Evolutionary conservation across 1,140 invertebrate species (phyloP), one percentile per base, ranked within the genome.

Genomic region (Zophobas morio): DNA sequence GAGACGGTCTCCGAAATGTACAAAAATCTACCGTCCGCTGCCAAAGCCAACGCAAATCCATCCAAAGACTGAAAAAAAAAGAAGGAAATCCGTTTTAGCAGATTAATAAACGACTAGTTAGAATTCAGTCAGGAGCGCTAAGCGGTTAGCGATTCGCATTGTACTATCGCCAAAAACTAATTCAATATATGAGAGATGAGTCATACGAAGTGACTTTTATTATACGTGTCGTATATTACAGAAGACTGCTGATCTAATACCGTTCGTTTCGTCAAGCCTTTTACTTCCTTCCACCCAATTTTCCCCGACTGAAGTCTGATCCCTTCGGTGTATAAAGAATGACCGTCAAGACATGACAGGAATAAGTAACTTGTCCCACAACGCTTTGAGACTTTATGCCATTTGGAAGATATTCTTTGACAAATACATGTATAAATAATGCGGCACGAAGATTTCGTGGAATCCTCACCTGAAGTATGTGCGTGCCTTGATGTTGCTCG

Each of bases 1-100:
- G 97, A 99, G 82, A 99, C 97, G 79, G 97, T 99, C 91, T 99
- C 97, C 79, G 97, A 99, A 90, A 99, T 98, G 90, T 99, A 99
- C 84, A 99, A 91, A 89, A 99, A 99, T 85, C 97, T 91, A 78
- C 97, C 98, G 89, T 99, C 97, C 81, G 95, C 95, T 42, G 95
- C 96, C 54, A 99, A 91, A 20, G 96, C 95, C 88, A 99, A 93
- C 78, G 96, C 96, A 88, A 99, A 99, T 37, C 98, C 98, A 88
- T 99, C 98, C 83, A 99, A 88, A 70, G 96, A 96, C 96, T 98
- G 91, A 84, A 91, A 92, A 84, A 85, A 85, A 88, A 20, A 20
- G 20, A 20, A 20, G 20, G 20, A 84, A 80, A 79, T 42, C 57
- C 39, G 63, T 57, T 35, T 33, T 6, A 37, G 4, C 32, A 20